Percentiles rank a stretch among this genome's conserved stretches.
phyloP scores from a whole-genome alignment of 2,113 vertebrate genomes.

The Gopherus evgoodei region DNA sequence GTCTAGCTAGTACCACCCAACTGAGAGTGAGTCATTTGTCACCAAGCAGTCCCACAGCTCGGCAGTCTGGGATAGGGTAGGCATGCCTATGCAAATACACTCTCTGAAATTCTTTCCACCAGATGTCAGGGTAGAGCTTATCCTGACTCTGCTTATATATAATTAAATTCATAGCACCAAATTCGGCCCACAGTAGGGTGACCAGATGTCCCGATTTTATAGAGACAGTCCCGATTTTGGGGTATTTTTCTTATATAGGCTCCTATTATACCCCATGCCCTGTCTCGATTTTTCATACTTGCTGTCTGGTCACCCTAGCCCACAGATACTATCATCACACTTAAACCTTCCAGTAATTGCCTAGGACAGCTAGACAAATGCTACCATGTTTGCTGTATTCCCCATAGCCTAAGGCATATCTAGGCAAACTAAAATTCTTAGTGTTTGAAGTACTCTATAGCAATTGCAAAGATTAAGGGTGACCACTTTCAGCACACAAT shows the following conservation, averaged over 20 bases:
- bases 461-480: conserved; percentile 34
- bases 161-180: neutral
- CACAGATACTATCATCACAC: neutral
- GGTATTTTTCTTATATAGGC: too few relatives aligned
- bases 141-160: neutral
- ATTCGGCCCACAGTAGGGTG: neutral
- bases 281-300: too few relatives aligned
- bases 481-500: neutral
- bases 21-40: too few relatives aligned
- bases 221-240: too few relatives aligned
- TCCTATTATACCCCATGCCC: too few relatives aligned
- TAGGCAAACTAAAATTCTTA: neutral
- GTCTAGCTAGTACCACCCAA: too few relatives aligned
- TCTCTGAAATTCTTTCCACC: too few relatives aligned
- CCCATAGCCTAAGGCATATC: neutral
- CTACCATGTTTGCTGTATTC: neutral
- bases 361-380: neutral
- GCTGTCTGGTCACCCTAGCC: neutral
- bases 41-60: too few relatives aligned
- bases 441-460: neutral
- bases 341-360: conserved; percentile 16
- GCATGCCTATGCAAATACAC: too few relatives aligned
- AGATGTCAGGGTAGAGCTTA: too few relatives aligned
- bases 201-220: too few relatives aligned
- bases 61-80: too few relatives aligned